Evolutionary conservation across 92 coral and sea anemone genomes (phyloP), one percentile per base, ranked within the genome.

Genomic region (Umimayanthus chanpuru): DNA sequence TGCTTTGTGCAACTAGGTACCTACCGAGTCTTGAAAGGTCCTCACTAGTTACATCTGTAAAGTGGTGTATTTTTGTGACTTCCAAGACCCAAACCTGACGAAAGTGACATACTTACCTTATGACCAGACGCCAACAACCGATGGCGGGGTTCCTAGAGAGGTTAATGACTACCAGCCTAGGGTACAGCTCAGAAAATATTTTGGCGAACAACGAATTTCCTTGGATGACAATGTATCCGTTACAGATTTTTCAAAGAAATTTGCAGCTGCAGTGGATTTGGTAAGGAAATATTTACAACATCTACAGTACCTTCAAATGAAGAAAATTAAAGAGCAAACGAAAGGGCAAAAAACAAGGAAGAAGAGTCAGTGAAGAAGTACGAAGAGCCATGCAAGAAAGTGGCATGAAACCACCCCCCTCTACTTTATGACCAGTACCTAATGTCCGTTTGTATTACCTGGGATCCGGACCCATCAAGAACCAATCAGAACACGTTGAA

Each of bases 111-210:
- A 40, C 10, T 18, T 75, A 75, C 29, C 47, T 6, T 40, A 32
- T 40, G 79, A 75, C 9, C 76, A 72, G 38, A 30, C 29, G 23
- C 50, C 43, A 23, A 20, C 79, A 75, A 75, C 79, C 18, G 40
- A 26, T 39, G 53, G 40, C 20, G 79, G 79, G n/a, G 39, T 39
- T 75, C 43, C 79, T 39, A 18, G 56, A 75, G 26, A 16, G 55
- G n/a, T 75, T 75, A 55, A 75, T 39, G 79, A 39, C n/a, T 75
- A 75, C 79, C 79, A 75, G n/a, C 79, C 79, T 16, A 18, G 55
- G 53, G 43, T 38, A 75, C 79, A 75, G 79, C 79, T 75, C 43
- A 75, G 29, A 39, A 74, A 74, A 74, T 74, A 9, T 74, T 74
- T 74, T 74, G 79, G 38, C 79, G 79, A 74, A 38, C 79, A 74